Evolutionary conservation across 2,797 vertebrate species (phyloP), one percentile per base, ranked within the genome.

Genomic region (Spinus pinus): DNA sequence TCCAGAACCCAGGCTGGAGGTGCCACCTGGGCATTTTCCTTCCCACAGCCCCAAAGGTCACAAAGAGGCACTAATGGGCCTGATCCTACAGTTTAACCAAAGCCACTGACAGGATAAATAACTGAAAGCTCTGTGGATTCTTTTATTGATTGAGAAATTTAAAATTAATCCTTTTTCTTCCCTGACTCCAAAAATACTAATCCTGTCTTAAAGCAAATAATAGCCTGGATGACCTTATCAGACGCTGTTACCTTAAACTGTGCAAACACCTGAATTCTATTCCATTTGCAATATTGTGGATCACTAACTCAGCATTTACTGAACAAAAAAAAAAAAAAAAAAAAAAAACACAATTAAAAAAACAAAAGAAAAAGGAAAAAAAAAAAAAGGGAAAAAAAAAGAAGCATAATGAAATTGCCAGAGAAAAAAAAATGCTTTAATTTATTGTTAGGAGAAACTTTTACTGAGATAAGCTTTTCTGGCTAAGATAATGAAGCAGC

Each of bases 361-460:
- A 46, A 47, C 11, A 37, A 37, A 37, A 10, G 4, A 57, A 35
- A 70, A 75, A 6, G 2, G 2, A 3, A 7, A 15, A 10, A 56
- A 33, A 23, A 56, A 23, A 64, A 75, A 3, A 75, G 6, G 4
- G 6, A 3, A 16, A 15, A 56, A 33, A 23, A 56, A 24, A 64
- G n/a, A 71, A 56, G n/a, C 15, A 39, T 58, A 78, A 72, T 28
- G 1, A 69, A 90, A 87, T 41, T 0, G 0, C 30, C 18, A 58
- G 53, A 54, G 11, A 7, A 1, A 7, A 1, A 65, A 74, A 85
- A 81, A 37, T 5, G 18, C 3, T 88, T 84, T 88, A 65, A 94
- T 93, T 96, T 94, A 92, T 51, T 57, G 47, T 53, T 75, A 82
- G 56, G 47, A 87, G 39, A 86, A 86, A 57, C 42, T 88, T 86